Percentiles rank a stretch among this genome's conserved stretches.
These are phyloP conservation scores for Herpetotheres cachinnans DNA, from an alignment of 2,113 vertebrate genomes.

Conservation along the genomic window DNA sequence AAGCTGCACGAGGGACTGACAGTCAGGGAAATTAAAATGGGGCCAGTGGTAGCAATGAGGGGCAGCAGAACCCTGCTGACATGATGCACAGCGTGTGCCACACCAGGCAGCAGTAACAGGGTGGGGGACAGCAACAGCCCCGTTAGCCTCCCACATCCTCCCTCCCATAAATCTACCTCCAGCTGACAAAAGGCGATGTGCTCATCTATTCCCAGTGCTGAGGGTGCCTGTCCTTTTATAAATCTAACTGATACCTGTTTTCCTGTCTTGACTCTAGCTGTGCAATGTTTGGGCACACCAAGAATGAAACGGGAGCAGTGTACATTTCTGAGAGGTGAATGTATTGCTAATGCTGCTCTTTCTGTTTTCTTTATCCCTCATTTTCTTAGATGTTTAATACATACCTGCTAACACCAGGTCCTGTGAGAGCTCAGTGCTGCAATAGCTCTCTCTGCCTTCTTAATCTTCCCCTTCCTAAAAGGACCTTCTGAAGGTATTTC, in stretches of 20 bases:
- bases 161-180: background rate
- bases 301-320: background rate
- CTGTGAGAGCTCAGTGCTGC: background rate
- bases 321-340: background rate
- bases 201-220: background rate
- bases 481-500: background rate
- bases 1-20: background rate
- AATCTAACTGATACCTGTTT: background rate
- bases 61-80: background rate
- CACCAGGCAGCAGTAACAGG: accelerated
- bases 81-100: background rate
- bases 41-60: accelerated
- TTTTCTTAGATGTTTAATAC: background rate
- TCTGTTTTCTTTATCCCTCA: background rate
- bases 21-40: background rate
- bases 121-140: background rate
- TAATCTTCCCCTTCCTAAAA: background rate
- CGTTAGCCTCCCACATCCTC: background rate
- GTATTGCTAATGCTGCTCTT: background rate
- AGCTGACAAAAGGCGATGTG: background rate
- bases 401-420: background rate
- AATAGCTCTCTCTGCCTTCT: background rate
- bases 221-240: background rate
- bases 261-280: background rate
- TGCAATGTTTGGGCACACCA: background rate